Evolutionary conservation across 2,797 vertebrate species (phyloP), one percentile per base, ranked within the genome.

Genomic region (Caiman crocodilus): DNA sequence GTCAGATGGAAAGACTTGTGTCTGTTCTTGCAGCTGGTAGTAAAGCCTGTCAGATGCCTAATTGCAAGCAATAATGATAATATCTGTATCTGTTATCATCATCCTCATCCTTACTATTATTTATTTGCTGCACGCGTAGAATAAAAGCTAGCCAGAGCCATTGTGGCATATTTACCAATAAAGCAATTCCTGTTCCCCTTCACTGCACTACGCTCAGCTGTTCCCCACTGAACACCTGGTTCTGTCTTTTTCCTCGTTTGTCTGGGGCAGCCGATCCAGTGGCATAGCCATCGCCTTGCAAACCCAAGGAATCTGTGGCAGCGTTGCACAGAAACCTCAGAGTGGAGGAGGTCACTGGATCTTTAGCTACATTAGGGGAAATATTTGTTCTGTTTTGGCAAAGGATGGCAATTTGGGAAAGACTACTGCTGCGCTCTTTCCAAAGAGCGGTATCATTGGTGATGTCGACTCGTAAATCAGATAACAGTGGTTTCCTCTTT

Each of bases 11-110:
- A 10, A 65, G 89, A 83, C 93, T 95, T 81, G 55, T 92, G 73
- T 74, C 74, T 93, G 28, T 87, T 85, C 82, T 63, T 65, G 85
- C 94, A 91, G 91, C 94, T 94, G 94, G 82, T 95, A 91, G 94
- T 88, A 90, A 94, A 92, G 86, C 78, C 50, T 89, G 88, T 81
- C 87, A 88, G 88, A 90, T 2, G 95, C 88, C 73, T 58, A 42
- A 81, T 84, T 76, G 91, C 74, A 1, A 42, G 88, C 93, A 90
- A 74, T 3, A 87, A 76, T 91, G 91, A 91, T 81, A 82, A 82
- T 85, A 93, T 95, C 92, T 95, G 88, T 86, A 88, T 95, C 94
- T 92, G 83, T 85, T 95, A 94, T 84, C 0, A 8, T 92, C 82
- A 65, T 71, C 71, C 57, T 76, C 80, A 82, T 74, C 81, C 57